Base-by-base conservation (phyloP, 2,888 invertebrate genomes). In the Asteroscopus sphinx region DNA sequence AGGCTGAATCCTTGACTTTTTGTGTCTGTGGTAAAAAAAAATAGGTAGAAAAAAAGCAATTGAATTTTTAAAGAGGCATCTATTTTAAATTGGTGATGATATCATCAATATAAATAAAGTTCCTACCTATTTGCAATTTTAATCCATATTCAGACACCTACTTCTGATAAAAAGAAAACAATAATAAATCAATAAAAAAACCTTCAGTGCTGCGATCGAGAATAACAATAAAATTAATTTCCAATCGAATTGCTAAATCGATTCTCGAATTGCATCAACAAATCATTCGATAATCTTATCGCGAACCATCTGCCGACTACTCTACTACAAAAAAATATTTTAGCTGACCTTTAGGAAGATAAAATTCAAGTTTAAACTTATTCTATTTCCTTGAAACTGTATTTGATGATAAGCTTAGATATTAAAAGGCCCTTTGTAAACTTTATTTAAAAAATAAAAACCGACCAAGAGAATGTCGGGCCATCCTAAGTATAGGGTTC, bases 271-370 rank as follows among this genome's bases (percentile, higher is more conserved):
- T 28, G 53, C 39, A 60, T 41, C 58, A 45, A 76, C 76, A 68
- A 68, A 71, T 75, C 65, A 76, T 61, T 55, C 17, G 48, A 40
- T 65, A 55, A 62, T 60, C 61, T 69, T 76, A 76, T 76, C 76
- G 64, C 16, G 40, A 60, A 72, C 41, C 76, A 76, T 76, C 76
- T 73, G 75, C 60, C 46, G 44, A 39, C 17, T 40, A 3, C 33
- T 17, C 7, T 30, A 37, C 15, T 9, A 13, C 33, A 49, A 52
- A 58, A 54, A 61, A 39, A 12, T 16, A 6, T 30, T 41, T 51
- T 12, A 25, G 13, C 45, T 39, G 28, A 28, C 52, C 3, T 3
- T 28, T 30, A 0, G 21, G 0, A 15, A 40, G 51, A 64, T 60
- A 49, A 55, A 60, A 61, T 45, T 53, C 48, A 54, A 49, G 49